A percentile compares a stretch with the other conserved stretches of the same genome.
These are phyloP conservation scores for Cinclus cinclus DNA, from an alignment of 2,113 vertebrate species.

Conservation along the genomic window DNA sequence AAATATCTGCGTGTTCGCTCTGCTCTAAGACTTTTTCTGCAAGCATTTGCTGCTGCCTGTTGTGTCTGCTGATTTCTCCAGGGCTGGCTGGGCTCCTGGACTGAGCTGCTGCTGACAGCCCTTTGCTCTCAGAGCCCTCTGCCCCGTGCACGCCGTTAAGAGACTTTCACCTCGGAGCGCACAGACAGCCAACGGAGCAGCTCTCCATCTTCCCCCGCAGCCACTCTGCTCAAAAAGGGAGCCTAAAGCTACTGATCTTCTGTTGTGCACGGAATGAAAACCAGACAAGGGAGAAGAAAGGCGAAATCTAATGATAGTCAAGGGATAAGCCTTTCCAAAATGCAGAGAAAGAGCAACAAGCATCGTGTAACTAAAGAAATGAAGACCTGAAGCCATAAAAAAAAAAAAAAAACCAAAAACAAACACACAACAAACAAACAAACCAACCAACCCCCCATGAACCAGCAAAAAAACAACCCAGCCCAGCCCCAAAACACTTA, in stretches of 20 bases:
- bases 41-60: not conserved
- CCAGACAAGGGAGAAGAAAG: not conserved
- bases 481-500: not conserved
- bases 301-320: conserved; percentile 7
- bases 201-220: not conserved
- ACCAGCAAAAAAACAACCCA: not conserved
- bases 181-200: not conserved
- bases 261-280: not conserved
- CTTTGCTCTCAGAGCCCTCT: conserved; percentile 19
- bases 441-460: no score
- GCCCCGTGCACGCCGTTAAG: not conserved
- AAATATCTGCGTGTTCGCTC: not conserved
- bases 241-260: not conserved
- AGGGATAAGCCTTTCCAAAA: conserved; percentile 5
- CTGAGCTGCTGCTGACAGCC: not conserved
- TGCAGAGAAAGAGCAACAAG: not conserved
- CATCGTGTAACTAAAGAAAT: not conserved
- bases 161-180: not conserved
- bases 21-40: not conserved
- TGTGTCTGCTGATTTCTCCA: conserved; percentile 17
- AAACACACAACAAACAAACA: not conserved
- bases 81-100: not conserved
- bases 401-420: not conserved
- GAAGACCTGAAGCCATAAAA: not conserved
- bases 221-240: not conserved